Evolutionary conservation across 2,797 vertebrate species (phyloP).

Genomic region (Borostomias antarcticus): DNA sequence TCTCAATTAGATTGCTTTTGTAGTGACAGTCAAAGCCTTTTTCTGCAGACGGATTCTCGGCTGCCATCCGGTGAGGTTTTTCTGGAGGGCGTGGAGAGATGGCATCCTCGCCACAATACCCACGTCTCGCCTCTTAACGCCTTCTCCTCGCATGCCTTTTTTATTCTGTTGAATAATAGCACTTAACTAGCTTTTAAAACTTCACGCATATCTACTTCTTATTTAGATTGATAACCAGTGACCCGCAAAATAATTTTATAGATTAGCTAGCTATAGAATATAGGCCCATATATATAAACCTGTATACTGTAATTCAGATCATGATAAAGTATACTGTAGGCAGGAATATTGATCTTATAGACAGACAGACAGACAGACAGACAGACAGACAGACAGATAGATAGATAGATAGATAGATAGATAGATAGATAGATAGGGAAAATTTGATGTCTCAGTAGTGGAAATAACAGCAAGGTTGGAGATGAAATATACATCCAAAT

Average conservation of each 20-base stretch:
- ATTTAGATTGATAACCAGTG: not conserved
- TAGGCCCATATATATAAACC: not conserved
- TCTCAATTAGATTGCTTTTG: constrained; percentile 79
- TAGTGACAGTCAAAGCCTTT: constrained; percentile 65
- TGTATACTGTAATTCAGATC: not conserved
- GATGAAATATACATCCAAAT: too few relatives aligned
- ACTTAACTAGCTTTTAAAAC: constrained; percentile 56
- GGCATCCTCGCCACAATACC: constrained; percentile 56
- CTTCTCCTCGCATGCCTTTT: constrained; percentile 45
- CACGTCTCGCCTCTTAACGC: constrained; percentile 55
- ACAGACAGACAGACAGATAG: too few relatives aligned
- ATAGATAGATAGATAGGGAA: too few relatives aligned
- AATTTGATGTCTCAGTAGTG: too few relatives aligned
- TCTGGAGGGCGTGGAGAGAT: constrained; percentile 43
- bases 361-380: too few relatives aligned
- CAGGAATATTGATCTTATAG: too few relatives aligned
- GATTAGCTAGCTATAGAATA: too few relatives aligned
- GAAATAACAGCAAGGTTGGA: too few relatives aligned
- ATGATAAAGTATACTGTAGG: too few relatives aligned
- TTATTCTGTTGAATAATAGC: constrained; percentile 48
- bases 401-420: too few relatives aligned
- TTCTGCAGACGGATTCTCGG: constrained; percentile 46
- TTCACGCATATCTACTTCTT: constrained; percentile 58
- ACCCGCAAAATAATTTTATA: too few relatives aligned
- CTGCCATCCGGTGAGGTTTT: constrained; percentile 66